Evolutionary conservation across 2,797 vertebrate species (phyloP), one percentile per base, ranked within the genome.

Genomic region (Coracias cyanogaster): DNA sequence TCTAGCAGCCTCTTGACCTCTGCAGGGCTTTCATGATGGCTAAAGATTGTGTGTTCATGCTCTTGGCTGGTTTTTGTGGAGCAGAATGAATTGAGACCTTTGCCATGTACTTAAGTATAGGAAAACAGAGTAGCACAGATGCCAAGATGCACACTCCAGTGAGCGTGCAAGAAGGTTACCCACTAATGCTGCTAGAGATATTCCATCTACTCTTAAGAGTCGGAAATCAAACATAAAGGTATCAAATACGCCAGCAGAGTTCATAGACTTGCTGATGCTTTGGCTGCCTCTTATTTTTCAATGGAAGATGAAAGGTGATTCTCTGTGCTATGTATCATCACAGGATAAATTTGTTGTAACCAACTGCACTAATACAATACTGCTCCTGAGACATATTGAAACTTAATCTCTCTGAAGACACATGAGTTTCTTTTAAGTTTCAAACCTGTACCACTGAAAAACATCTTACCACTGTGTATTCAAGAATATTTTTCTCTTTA

Each of bases 371-470:
- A 57, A 92, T 25, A 93, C 72, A 95, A 86, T 5, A 86, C 77
- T 26, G 5, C 66, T 72, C 73, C 73, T n/a, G 26, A 65, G 4
- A 11, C 22, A 3, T 2, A 41, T 3, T n/a, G 83, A 89, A 88
- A 92, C 58, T 60, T 84, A 83, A 94, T 89, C 92, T 81, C 61
- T 92, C 82, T 88, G 76, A 94, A 95, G 80, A 51, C 58, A 72
- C 66, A 43, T 1, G 17, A 91, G 82, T 57, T 45, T 43, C 69
- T 83, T 82, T 91, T 67, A 94, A 93, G 91, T 88, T 94, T 94
- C 87, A 97, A 95, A 97, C 92, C 88, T 85, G 72, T 20, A 94
- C 88, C 85, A 92, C 2, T 94, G 65, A 91, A 96, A 97, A 96
- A 84, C 70, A 90, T 61, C 88, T 85, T 79, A 83, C 84, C 91